Base-by-base conservation (phyloP, 2,888 invertebrate species). In the Plagodis dolabraria region DNA sequence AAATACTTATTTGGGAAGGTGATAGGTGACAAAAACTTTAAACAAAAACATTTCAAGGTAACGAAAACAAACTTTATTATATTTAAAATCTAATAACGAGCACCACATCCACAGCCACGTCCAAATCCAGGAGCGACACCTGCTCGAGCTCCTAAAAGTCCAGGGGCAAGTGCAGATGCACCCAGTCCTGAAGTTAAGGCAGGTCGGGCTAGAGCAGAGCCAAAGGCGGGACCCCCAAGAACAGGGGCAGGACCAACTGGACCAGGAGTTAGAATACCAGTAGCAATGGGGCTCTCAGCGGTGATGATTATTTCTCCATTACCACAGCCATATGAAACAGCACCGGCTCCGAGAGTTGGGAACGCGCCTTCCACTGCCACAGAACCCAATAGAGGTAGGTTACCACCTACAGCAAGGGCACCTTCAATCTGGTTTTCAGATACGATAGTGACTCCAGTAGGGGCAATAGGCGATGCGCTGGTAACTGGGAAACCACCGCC, bases 371-470 rank as follows among this genome's bases (percentile, higher is more conserved):
- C 67, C 5, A 74, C 48, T 6, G 56, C 60, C 6, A 73, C 71
- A 5, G 71, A 57, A 10, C 72, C 71, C 33, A 74, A 43, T 46
- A 75, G 65, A 0, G 74, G 74, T 10, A 74, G 53, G 42, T 67
- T 65, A 0, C 71, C 74, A 47, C 54, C 48, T 6, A 68, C 64
- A 33, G 44, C 51, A 2, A 80, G 44, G 35, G 67, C 43, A 8
- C 81, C 81, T 62, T 76, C 75, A 35, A 75, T 71, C 5, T 63
- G 68, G 56, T 80, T 82, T 48, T 79, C 77, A 42, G 80, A 77
- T 5, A 71, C 33, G 4, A 69, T 51, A 9, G 63, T 51, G 2
- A 69, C 42, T 5, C 71, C 71, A 8, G 56, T 63, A 7, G 71
- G 68, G 0, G 67, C 56, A 5, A 68, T 64, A 22, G 71, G 71